Conservation (phyloP, 2,113 vertebrate species). For the Microtus richardsoni region DNA sequence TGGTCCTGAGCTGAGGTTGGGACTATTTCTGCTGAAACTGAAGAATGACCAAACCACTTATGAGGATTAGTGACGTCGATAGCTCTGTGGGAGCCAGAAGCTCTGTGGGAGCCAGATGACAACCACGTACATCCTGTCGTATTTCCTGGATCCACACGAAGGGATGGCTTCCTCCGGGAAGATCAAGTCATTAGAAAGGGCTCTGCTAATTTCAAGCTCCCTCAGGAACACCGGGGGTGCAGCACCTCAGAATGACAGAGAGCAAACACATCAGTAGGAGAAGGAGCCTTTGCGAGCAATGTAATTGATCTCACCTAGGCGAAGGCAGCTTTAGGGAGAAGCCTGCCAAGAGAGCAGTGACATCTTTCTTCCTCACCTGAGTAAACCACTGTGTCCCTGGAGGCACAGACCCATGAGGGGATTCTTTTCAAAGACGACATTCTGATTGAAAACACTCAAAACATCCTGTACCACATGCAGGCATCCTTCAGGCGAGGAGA, state of each 20-base stretch:
- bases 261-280: background rate
- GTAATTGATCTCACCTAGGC: conserved; percentile 7
- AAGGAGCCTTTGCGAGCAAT: background rate
- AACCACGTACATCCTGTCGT: background rate
- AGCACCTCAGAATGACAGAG: background rate
- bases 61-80: conserved; percentile 32
- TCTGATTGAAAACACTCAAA: conserved; percentile 10
- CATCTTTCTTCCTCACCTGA: background rate
- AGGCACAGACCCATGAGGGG: background rate
- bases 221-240: conserved; percentile 57
- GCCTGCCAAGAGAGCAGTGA: background rate
- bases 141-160: conserved; percentile 2
- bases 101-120: conserved; percentile 29
- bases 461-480: accelerated
- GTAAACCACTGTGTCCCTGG: background rate
- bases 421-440: conserved; percentile 20
- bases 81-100: conserved; percentile 41
- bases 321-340: background rate
- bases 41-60: conserved; percentile 52
- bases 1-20: conserved; percentile 15
- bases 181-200: conserved; percentile 46
- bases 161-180: background rate
- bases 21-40: background rate
- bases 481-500: background rate
- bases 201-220: conserved; percentile 72